Conservation (phyloP, 2,113 vertebrate genomes). For the Chionodraco myersi region DNA sequence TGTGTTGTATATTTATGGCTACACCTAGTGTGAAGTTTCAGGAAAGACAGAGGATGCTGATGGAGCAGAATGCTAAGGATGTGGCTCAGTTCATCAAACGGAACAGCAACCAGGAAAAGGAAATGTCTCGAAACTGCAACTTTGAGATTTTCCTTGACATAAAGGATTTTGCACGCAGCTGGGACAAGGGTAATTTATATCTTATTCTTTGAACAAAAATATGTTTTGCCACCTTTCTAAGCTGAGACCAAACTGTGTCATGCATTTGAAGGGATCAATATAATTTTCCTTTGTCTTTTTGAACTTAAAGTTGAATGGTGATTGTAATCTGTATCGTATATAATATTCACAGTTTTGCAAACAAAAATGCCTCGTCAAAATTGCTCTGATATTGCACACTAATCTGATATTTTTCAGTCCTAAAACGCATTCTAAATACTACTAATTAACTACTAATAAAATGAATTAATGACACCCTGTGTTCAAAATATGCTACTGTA, state of each 20-base stretch:
- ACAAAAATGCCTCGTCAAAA: not conserved
- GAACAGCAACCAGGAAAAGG: not conserved
- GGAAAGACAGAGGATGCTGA: constrained; percentile 21
- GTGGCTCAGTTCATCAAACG: constrained; percentile 2
- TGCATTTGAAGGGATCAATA: not conserved
- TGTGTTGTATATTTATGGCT: constrained; percentile 5
- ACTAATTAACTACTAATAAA: not conserved
- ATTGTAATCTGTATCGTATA: no score
- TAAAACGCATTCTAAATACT: not conserved
- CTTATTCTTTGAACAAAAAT: not conserved
- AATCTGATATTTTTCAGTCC: not conserved
- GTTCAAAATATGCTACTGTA: constrained; percentile 28
- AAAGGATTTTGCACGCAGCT: not conserved
- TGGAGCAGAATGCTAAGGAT: constrained; percentile 12
- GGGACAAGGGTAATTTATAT: constrained; percentile 17
- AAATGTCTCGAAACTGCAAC: constrained; percentile 4
- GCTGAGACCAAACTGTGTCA: not conserved
- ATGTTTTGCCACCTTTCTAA: not conserved
- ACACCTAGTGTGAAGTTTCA: constrained; percentile 28
- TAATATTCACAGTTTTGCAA: no score
- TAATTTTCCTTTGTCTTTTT: no score
- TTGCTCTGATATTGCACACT: not conserved
- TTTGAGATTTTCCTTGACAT: constrained; percentile 2
- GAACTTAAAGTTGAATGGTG: no score
- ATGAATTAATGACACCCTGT: constrained; percentile 40